Evolutionary conservation across 2,113 vertebrate species (phyloP).

Genomic region (Vulpes ferrilata): DNA sequence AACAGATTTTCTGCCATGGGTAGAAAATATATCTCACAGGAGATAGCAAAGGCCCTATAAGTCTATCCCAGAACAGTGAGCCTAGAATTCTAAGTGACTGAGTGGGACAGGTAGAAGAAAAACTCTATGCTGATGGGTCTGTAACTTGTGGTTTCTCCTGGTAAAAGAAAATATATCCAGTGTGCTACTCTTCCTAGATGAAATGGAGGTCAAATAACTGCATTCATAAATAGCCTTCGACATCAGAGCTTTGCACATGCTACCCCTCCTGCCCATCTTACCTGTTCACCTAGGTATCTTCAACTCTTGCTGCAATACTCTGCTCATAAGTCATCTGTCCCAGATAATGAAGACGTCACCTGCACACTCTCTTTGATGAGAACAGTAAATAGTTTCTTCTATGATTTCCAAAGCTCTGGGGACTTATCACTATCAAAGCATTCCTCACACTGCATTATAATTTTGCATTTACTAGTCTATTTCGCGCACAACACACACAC

Average conservation of each 20-base stretch:
- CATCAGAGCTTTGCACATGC: not conserved
- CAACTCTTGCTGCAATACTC: not conserved
- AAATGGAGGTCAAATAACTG: constrained; percentile 24
- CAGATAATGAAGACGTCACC: not conserved
- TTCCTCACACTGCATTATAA: not conserved
- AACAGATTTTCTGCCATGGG: constrained; percentile 75
- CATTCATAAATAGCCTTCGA: constrained; percentile 15
- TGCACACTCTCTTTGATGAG: not conserved
- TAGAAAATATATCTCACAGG: constrained; percentile 71
- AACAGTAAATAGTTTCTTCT: not conserved
- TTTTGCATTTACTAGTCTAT: not conserved
- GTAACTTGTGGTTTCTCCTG: constrained; percentile 42
- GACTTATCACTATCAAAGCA: not conserved
- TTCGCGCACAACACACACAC: not conserved
- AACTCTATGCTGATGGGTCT: not conserved
- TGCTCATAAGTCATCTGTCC: not conserved
- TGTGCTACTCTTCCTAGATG: not conserved
- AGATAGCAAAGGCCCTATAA: constrained; percentile 62
- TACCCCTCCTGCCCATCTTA: not conserved
- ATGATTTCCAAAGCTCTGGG: not conserved
- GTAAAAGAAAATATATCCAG: constrained; percentile 5
- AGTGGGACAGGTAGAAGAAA: constrained; percentile 3
- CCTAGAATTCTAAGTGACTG: constrained; percentile 74
- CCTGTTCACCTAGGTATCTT: not conserved
- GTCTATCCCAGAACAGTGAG: constrained; percentile 37